These are phyloP conservation scores for Carabus problematicus DNA, from an alignment of 2,888 invertebrate species.

Conservation along the genomic window DNA sequence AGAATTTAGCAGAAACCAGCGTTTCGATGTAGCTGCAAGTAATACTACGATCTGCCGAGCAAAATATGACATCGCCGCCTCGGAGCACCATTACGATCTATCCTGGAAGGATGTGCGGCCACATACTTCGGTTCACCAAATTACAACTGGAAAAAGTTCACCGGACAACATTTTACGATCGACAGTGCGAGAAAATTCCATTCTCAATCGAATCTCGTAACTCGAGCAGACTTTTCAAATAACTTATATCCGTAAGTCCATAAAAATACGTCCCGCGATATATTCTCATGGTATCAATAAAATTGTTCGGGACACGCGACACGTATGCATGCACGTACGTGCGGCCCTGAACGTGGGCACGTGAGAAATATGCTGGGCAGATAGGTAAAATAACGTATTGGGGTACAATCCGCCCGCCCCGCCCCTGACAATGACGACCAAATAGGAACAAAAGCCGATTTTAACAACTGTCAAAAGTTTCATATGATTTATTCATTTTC, in stretches of 20 bases:
- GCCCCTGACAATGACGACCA: not conserved
- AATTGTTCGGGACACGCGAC: constrained; percentile 39
- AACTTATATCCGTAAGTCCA: constrained; percentile 43
- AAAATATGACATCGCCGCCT: too few relatives aligned
- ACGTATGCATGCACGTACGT: constrained; percentile 11
- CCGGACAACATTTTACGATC: constrained; percentile 38
- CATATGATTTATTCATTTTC: constrained; percentile 43
- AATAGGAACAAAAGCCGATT: constrained; percentile 37
- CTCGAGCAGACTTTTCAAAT: constrained; percentile 38
- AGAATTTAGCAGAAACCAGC: too few relatives aligned
- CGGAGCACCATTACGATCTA: constrained; percentile 4
- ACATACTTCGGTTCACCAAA: constrained; percentile 35
- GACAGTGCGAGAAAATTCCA: constrained; percentile 38
- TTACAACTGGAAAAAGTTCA: constrained; percentile 22
- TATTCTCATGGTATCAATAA: constrained; percentile 42
- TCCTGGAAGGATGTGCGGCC: constrained; percentile 16
- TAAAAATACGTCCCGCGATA: constrained; percentile 40
- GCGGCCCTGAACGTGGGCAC: too few relatives aligned
- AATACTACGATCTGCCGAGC: too few relatives aligned
- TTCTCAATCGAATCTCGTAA: constrained; percentile 40
- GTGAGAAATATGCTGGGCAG: too few relatives aligned
- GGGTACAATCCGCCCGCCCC: not conserved
- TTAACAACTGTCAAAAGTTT: constrained; percentile 43
- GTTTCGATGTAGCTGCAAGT: too few relatives aligned
- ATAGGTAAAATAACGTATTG: too few relatives aligned